Conservation (phyloP, 1,140 invertebrate species). For the Caenorhabditis latens region DNA sequence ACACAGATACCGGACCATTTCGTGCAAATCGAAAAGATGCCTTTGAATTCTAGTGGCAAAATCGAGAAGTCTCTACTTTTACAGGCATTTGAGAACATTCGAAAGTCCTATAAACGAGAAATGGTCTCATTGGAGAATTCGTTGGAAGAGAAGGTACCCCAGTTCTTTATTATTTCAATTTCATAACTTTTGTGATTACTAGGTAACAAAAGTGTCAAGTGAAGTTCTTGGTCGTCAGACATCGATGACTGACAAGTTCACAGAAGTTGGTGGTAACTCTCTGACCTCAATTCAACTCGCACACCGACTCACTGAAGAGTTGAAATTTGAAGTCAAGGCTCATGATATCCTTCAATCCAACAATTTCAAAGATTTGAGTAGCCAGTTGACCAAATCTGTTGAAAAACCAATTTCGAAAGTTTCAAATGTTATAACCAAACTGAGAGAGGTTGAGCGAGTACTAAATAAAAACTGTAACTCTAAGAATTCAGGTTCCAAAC, state of each 20-base stretch:
- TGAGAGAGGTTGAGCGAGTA: constrained; percentile 36
- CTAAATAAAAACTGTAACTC: too few species aligned
- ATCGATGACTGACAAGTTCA: neutral
- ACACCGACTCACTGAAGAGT: constrained; percentile 2
- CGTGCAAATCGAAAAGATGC: constrained; percentile 63
- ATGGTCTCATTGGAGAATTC: constrained; percentile 17
- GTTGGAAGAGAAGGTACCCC: constrained; percentile 27
- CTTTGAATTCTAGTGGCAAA: constrained; percentile 69
- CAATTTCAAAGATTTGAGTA: neutral
- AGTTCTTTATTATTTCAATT: neutral
- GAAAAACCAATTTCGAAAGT: neutral
- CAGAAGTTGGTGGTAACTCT: constrained; percentile 2
- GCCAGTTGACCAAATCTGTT: neutral
- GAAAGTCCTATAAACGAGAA: constrained; percentile 47
- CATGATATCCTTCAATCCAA: constrained; percentile 2
- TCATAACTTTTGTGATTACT: neutral
- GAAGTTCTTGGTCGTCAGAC: neutral
- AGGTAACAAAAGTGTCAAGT: neutral
- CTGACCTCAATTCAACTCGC: constrained; percentile 1
- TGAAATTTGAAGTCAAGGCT: constrained; percentile 30
- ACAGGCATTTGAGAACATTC: constrained; percentile 44
- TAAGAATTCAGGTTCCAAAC: constrained; percentile 24
- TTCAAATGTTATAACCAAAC: constrained; percentile 38
- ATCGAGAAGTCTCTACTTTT: constrained; percentile 61
- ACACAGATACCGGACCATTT: constrained; percentile 57